Conservation (phyloP, 2,888 invertebrate species). For the Drosophila hamatofila region DNA sequence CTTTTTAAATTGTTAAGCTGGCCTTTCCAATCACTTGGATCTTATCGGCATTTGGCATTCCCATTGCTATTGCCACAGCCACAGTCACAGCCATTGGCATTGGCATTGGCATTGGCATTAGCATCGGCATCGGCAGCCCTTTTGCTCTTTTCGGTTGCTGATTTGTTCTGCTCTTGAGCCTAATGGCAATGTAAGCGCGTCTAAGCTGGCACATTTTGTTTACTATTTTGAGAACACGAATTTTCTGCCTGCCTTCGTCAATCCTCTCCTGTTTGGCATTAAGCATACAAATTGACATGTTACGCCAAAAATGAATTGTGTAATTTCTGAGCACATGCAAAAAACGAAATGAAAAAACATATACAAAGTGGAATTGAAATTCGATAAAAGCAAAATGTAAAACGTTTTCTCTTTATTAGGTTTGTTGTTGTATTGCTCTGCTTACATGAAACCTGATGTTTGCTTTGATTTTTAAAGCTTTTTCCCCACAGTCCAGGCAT, state of each 20-base stretch:
- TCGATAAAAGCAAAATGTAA: constrained; percentile 43
- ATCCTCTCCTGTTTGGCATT: constrained; percentile 36
- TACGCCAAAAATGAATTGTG: constrained; percentile 77
- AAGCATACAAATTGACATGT: constrained; percentile 74
- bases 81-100: too few species aligned
- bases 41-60: constrained; percentile 46
- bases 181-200: constrained; percentile 75
- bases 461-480: constrained; percentile 58
- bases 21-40: constrained; percentile 57
- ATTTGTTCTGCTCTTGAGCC: constrained; percentile 36
- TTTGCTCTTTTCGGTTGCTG: constrained; percentile 1
- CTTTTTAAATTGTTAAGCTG: constrained; percentile 49
- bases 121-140: neutral
- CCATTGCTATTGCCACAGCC: neutral
- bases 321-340: constrained; percentile 52
- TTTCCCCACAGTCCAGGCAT: constrained; percentile 23
- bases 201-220: constrained; percentile 71
- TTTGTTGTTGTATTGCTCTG: constrained; percentile 22
- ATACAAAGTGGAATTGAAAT: constrained; percentile 41
- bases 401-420: constrained; percentile 44
- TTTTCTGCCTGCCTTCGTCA: constrained; percentile 30
- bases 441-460: constrained; percentile 50
- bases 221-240: constrained; percentile 50
- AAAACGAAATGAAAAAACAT: constrained; percentile 13
- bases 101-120: neutral